phyloP scores from a whole-genome alignment of 2,888 invertebrate species.

The Chloroclysta siterata region DNA sequence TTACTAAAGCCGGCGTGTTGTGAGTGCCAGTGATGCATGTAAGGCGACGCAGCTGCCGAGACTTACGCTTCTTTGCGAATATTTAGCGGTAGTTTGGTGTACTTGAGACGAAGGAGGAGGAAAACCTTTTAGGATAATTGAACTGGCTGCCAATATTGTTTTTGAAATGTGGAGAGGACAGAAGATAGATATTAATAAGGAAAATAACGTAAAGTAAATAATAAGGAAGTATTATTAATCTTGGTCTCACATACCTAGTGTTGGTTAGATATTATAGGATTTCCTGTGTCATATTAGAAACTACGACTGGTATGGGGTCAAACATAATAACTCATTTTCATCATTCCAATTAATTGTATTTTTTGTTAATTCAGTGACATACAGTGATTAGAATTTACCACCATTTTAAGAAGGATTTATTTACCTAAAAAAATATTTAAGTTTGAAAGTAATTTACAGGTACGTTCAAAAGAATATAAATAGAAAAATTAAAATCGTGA shows the following conservation, averaged over 20 bases:
- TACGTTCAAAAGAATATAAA: too few species aligned
- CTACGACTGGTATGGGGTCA: not conserved
- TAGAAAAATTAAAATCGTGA: too few species aligned
- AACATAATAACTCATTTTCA: not conserved
- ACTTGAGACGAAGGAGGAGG: slow-evolving; percentile 14
- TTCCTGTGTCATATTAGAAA: not conserved
- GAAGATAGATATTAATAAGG: not conserved
- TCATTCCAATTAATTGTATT: not conserved
- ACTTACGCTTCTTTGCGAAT: slow-evolving; percentile 31
- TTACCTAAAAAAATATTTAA: too few species aligned
- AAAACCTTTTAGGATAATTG: slow-evolving; percentile 7
- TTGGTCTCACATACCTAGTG: not conserved
- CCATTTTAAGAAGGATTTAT: too few species aligned
- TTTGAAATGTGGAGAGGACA: not conserved
- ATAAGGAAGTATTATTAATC: too few species aligned
- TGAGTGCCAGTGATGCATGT: slow-evolving; percentile 77
- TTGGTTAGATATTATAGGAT: not conserved
- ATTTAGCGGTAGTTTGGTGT: slow-evolving; percentile 12
- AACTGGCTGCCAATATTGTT: not conserved
- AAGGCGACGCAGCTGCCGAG: slow-evolving; percentile 74
- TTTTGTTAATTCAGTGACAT: too few species aligned
- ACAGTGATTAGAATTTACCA: too few species aligned
- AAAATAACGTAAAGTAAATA: not conserved
- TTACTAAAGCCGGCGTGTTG: slow-evolving; percentile 73
- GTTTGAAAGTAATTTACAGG: too few species aligned